phyloP scores from a whole-genome alignment of 2,888 invertebrate genomes.

The Hypena proboscidalis region DNA sequence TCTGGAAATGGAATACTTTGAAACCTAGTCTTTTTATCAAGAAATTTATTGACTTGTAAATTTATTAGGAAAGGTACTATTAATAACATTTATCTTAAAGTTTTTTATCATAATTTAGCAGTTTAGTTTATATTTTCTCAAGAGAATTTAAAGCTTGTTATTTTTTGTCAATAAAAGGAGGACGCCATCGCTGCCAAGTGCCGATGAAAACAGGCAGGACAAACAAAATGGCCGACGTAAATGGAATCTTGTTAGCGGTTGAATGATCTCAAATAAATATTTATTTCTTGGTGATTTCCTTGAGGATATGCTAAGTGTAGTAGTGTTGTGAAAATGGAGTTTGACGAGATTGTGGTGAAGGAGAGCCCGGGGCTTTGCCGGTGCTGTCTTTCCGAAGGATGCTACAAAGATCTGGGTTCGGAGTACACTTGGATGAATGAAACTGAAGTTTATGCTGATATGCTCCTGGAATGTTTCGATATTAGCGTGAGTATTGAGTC shows the following conservation, averaged over 20 bases:
- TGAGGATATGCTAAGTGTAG: constrained; percentile 32
- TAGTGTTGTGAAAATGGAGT: constrained; percentile 65
- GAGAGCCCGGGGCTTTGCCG: constrained; percentile 80
- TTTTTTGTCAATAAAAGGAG: too few relatives aligned
- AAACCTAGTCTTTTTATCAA: too few relatives aligned
- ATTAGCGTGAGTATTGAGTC: constrained; percentile 67
- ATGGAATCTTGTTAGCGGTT: constrained; percentile 15
- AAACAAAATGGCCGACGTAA: constrained; percentile 33
- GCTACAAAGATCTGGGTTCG: constrained; percentile 74
- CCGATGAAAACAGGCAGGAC: not conserved
- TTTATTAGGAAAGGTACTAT: too few relatives aligned
- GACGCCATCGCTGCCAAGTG: too few relatives aligned
- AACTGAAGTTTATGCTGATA: constrained; percentile 79
- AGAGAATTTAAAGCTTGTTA: too few relatives aligned
- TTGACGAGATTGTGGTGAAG: constrained; percentile 73
- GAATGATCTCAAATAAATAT: constrained; percentile 9
- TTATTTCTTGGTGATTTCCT: constrained; percentile 13
- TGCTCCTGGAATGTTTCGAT: constrained; percentile 79
- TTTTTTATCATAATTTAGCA: too few relatives aligned
- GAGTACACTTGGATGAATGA: constrained; percentile 80
- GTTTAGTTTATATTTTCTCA: too few relatives aligned
- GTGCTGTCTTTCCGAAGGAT: constrained; percentile 80
- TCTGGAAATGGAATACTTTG: too few relatives aligned
- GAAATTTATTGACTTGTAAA: too few relatives aligned
- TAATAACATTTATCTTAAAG: too few relatives aligned